Evolutionary conservation across 2,113 vertebrate genomes (phyloP).

Genomic region (Notechis scutatus): DNA sequence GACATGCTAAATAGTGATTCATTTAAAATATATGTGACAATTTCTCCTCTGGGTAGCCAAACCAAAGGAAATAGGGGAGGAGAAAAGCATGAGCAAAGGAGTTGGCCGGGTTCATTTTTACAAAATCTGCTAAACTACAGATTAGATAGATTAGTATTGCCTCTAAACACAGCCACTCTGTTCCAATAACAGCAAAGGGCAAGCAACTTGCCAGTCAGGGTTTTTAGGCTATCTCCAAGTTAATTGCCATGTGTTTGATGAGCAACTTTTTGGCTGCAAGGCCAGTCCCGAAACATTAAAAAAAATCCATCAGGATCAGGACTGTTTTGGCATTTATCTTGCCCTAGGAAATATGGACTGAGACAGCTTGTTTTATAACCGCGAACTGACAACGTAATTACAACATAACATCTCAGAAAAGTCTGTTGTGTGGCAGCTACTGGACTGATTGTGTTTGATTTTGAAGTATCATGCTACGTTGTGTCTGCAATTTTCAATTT

Average conservation of each 20-base stretch:
- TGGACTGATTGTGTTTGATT: not conserved
- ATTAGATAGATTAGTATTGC: not conserved
- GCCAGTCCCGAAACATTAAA: not conserved
- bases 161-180: not conserved
- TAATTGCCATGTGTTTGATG: not conserved
- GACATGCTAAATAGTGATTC: not conserved
- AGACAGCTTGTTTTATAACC: not conserved
- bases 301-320: not conserved
- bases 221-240: not conserved
- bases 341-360: not conserved
- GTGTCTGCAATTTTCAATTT: conserved; percentile 7
- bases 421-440: not conserved
- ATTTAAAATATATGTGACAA: not conserved
- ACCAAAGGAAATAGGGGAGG: not conserved
- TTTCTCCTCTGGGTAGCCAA: not conserved
- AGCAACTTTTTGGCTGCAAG: not conserved
- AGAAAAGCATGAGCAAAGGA: not conserved
- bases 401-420: not conserved
- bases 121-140: not conserved
- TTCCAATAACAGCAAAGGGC: not conserved
- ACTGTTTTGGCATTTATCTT: not conserved
- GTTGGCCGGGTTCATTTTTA: not conserved
- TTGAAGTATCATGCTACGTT: not conserved
- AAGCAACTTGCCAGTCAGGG: not conserved
- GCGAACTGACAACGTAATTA: not conserved